A percentile compares a stretch with the other conserved stretches of the same genome.
These are phyloP conservation scores for Monopterus albus DNA, from an alignment of 2,113 vertebrate genomes.

Conservation along the genomic window DNA sequence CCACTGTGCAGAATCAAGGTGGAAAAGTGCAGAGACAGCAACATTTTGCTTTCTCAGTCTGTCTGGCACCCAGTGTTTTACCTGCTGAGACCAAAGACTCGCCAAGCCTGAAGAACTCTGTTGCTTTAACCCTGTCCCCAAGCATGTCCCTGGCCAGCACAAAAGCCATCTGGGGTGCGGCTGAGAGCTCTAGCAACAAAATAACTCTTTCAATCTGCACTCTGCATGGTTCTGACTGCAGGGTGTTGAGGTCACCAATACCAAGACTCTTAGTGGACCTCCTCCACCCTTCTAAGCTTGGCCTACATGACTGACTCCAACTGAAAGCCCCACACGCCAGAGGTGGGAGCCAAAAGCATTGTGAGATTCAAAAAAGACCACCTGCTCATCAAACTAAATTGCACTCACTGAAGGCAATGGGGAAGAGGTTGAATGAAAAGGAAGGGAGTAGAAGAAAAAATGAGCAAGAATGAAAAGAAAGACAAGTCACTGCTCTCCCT, in stretches of 20 bases:
- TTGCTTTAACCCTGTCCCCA: constrained; percentile 58
- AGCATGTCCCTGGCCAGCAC: constrained; percentile 50
- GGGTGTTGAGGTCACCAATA: constrained; percentile 59
- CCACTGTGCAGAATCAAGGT: constrained; percentile 40
- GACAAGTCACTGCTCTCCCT: constrained; percentile 67
- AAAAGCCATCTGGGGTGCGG: constrained; percentile 77
- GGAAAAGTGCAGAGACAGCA: constrained; percentile 52
- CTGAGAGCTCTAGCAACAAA: constrained; percentile 72
- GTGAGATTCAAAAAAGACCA: constrained; percentile 75
- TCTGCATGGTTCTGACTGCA: constrained; percentile 71
- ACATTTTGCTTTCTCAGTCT: constrained; percentile 40
- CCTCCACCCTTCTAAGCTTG: constrained; percentile 68
- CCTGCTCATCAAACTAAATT: constrained; percentile 82
- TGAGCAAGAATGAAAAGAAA: constrained; percentile 54
- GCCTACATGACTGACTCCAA: constrained; percentile 76
- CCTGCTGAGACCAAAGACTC: constrained; percentile 69
- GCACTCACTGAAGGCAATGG: constrained; percentile 62
- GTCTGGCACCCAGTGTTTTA: constrained; percentile 49
- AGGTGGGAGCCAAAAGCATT: constrained; percentile 71
- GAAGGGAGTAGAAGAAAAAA: constrained; percentile 31
- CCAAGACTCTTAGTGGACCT: constrained; percentile 51
- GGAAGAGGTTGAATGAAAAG: constrained; percentile 61
- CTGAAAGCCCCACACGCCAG: constrained; percentile 73
- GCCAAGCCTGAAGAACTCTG: constrained; percentile 52
- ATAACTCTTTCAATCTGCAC: constrained; percentile 75